phyloP scores from a whole-genome alignment of 2,888 invertebrate genomes.

The Agonopterix subpropinquella region DNA sequence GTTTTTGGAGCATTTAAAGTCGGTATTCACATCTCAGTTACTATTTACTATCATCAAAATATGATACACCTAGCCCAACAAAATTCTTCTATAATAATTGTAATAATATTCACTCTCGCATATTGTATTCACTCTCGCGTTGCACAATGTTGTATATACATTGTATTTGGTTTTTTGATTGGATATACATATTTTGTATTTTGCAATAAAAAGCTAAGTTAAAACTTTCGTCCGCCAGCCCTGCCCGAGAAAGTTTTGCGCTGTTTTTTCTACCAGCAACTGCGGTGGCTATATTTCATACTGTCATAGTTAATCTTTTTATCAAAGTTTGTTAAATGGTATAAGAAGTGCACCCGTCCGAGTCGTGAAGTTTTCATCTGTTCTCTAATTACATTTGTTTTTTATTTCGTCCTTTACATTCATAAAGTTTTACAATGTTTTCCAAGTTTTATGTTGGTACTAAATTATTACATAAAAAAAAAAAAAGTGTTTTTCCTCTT shows the following conservation, averaged over 20 bases:
- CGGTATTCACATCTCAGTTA: no score
- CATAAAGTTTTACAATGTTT: slow-evolving; percentile 41
- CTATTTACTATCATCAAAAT: no score
- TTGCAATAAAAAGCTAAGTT: no score
- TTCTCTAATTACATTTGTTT: slow-evolving; percentile 60
- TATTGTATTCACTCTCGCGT: no score
- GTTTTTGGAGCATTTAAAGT: no score
- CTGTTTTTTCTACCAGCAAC: slow-evolving; percentile 61
- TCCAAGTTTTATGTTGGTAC: slow-evolving; percentile 6
- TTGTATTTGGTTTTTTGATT: no score
- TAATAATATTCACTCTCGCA: no score
- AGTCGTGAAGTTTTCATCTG: slow-evolving; percentile 52
- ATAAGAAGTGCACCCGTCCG: slow-evolving; percentile 64
- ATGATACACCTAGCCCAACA: no score
- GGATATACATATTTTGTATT: not conserved
- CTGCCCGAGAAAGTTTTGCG: slow-evolving; percentile 57
- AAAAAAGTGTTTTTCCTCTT: no score
- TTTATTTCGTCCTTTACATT: slow-evolving; percentile 12
- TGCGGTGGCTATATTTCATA: slow-evolving; percentile 73
- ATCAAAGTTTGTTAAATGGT: slow-evolving; percentile 73
- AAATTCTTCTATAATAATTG: no score
- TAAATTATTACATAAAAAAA: no score
- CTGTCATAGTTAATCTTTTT: slow-evolving; percentile 76
- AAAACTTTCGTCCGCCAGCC: slow-evolving; percentile 2
- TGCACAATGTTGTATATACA: no score